phyloP scores from a whole-genome alignment of 2,113 vertebrate species.

The Craseonycteris thonglongyai region DNA sequence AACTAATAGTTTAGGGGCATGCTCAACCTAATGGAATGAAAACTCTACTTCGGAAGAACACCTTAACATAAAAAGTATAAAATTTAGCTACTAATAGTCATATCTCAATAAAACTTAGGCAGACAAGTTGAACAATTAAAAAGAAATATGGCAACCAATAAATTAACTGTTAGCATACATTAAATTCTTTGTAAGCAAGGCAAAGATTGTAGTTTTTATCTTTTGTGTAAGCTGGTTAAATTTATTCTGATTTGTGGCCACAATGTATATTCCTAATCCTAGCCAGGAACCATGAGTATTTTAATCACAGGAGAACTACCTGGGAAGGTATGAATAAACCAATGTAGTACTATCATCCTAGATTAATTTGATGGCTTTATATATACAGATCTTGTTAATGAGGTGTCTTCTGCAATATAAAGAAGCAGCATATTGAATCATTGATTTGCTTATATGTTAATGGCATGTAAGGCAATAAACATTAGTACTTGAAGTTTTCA shows the following conservation, averaged over 20 bases:
- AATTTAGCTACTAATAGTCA: background rate
- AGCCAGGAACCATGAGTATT: background rate
- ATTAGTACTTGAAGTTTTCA: background rate
- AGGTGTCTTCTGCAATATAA: background rate
- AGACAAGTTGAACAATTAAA: background rate
- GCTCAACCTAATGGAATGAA: slow-evolving; percentile 5
- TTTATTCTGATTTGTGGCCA: background rate
- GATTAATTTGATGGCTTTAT: background rate
- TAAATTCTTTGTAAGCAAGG: background rate
- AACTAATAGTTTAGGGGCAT: background rate
- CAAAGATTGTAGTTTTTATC: background rate
- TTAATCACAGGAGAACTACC: background rate
- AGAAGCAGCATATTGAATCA: background rate
- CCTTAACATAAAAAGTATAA: background rate
- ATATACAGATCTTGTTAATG: background rate
- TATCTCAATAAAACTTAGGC: background rate
- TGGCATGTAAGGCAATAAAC: background rate
- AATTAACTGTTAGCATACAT: background rate
- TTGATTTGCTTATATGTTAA: background rate
- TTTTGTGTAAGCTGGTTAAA: background rate
- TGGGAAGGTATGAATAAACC: background rate
- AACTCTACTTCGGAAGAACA: slow-evolving; percentile 15
- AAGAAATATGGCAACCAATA: background rate
- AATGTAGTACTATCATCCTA: background rate
- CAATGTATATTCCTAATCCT: background rate